A percentile compares a stretch with the other conserved stretches of the same genome.
These are phyloP conservation scores for Zaprionus davidi DNA, from an alignment of 1,140 invertebrate genomes.

Conservation along the genomic window DNA sequence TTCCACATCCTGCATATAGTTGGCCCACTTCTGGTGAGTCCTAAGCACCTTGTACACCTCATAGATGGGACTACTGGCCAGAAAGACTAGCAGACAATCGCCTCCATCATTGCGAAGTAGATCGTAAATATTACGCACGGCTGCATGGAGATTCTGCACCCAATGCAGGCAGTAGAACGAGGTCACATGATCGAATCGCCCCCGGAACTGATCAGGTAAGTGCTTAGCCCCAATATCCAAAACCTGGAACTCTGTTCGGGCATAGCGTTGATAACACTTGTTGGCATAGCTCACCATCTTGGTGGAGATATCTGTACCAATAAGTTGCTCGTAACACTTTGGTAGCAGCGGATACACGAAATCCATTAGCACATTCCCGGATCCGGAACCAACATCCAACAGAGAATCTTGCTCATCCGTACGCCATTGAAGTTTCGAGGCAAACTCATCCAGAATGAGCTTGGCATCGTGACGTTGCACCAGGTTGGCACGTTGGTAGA, in stretches of 20 bases:
- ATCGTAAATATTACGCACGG: constrained; percentile 56
- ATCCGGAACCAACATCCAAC: constrained; percentile 92
- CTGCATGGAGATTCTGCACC: constrained; percentile 90
- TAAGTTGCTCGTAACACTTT: constrained; percentile 83
- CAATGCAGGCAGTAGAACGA: constrained; percentile 94
- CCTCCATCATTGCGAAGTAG: constrained; percentile 84
- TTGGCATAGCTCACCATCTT: constrained; percentile 89
- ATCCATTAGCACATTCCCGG: constrained; percentile 89
- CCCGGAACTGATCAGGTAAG: constrained; percentile 61
- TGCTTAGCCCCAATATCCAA: constrained; percentile 87
- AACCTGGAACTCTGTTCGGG: constrained; percentile 86
- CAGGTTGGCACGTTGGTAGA: constrained; percentile 85
- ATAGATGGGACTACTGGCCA: constrained; percentile 89
- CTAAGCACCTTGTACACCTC: constrained; percentile 88
- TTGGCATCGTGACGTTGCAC: constrained; percentile 89
- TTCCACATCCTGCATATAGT: constrained; percentile 88
- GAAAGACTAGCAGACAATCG: constrained; percentile 88
- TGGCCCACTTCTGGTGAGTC: constrained; percentile 86
- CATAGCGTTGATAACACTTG: constrained; percentile 82
- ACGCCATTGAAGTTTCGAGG: constrained; percentile 86
- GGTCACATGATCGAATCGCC: constrained; percentile 89
- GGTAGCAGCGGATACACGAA: constrained; percentile 89
- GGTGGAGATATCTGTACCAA: constrained; percentile 89
- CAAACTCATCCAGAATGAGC: constrained; percentile 88
- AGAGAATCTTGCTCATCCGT: constrained; percentile 85